Conservation (phyloP, 2,888 invertebrate genomes). For the Catocala sponsa region DNA sequence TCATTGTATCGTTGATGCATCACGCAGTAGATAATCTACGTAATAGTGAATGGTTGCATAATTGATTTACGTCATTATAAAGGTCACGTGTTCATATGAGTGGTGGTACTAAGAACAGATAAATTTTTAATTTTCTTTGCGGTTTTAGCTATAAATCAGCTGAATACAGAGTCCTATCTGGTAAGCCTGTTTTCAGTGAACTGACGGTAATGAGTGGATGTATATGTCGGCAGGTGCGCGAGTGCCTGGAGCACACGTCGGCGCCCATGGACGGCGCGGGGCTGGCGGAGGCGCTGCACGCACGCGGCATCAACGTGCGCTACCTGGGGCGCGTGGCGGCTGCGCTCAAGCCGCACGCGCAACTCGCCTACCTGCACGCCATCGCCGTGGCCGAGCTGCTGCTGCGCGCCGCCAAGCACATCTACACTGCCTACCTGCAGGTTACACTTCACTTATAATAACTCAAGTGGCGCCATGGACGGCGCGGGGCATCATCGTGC, state of each 20-base stretch:
- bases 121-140: too few relatives aligned
- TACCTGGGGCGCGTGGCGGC: conserved; percentile 97
- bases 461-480: background rate
- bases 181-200: too few relatives aligned
- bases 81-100: too few relatives aligned
- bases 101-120: too few relatives aligned
- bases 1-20: too few relatives aligned
- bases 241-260: conserved; percentile 96
- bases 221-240: conserved; percentile 90
- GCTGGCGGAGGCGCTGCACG: conserved; percentile 97
- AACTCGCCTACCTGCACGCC: conserved; percentile 95
- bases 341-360: conserved; percentile 92
- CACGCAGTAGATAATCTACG: too few relatives aligned
- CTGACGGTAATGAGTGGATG: too few relatives aligned
- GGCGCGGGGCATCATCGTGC: background rate
- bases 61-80: too few relatives aligned
- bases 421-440: conserved; percentile 97
- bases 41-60: too few relatives aligned
- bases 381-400: conserved; percentile 97
- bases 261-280: conserved; percentile 98
- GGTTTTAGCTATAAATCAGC: too few relatives aligned
- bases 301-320: conserved; percentile 98
- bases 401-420: conserved; percentile 96
- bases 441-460: conserved; percentile 62
- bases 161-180: too few relatives aligned